phyloP scores from a whole-genome alignment of 1,140 invertebrate species.

The Carposina sasakii region DNA sequence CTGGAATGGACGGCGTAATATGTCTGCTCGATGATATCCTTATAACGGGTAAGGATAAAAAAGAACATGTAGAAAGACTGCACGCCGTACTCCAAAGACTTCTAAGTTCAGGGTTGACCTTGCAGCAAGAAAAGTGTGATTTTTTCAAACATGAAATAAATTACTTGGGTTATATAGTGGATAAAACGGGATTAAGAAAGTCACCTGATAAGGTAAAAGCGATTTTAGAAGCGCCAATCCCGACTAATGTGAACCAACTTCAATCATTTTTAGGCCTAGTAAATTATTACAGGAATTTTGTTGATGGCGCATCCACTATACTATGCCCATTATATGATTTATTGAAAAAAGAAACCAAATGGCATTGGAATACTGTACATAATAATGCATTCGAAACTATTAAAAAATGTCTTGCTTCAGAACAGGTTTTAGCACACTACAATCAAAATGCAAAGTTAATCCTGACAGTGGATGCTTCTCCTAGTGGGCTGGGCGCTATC shows the following conservation, averaged over 20 bases:
- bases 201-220: neutral
- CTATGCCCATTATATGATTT: neutral
- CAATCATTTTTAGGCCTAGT: conserved; percentile 2
- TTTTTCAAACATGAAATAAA: neutral
- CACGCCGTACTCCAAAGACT: neutral
- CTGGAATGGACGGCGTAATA: neutral
- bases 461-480: neutral
- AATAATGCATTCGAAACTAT: neutral
- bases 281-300: conserved; percentile 4
- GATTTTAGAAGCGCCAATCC: neutral
- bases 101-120: neutral
- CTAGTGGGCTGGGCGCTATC: neutral
- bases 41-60: neutral
- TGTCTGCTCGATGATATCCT: neutral
- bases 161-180: neutral
- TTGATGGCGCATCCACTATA: neutral
- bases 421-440: neutral
- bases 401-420: neutral
- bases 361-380: neutral
- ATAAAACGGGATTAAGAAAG: neutral
- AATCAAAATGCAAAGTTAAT: conserved; percentile 1
- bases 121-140: conserved; percentile 1
- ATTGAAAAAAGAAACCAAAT: neutral
- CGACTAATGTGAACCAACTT: neutral
- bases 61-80: neutral